phyloP scores from a whole-genome alignment of 2,113 vertebrate genomes.

The Poeciliopsis turrubarensis region DNA sequence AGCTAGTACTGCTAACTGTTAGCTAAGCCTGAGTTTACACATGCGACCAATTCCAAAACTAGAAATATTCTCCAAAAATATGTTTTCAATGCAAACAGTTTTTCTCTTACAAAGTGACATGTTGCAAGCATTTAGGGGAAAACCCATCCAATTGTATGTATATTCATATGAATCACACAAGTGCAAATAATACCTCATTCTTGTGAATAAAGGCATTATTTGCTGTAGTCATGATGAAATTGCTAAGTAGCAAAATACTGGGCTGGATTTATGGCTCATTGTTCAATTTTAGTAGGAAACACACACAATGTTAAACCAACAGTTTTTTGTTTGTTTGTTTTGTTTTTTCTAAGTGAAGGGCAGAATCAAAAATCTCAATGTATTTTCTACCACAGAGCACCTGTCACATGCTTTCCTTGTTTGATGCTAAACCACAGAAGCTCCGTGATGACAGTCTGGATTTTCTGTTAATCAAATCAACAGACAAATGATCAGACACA shows the following conservation, averaged over 20 bases:
- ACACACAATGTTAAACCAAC: too few species aligned
- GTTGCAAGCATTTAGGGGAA: not conserved
- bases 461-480: slow-evolving; percentile 62
- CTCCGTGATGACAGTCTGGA: slow-evolving; percentile 40
- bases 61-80: too few species aligned
- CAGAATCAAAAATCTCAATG: not conserved
- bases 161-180: not conserved
- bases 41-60: too few species aligned
- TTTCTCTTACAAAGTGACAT: not conserved
- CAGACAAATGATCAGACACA: slow-evolving; percentile 62
- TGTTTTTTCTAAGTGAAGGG: not conserved
- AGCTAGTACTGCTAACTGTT: not conserved
- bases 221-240: too few species aligned
- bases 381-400: slow-evolving; percentile 31
- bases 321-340: too few species aligned
- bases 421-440: slow-evolving; percentile 46
- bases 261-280: too few species aligned
- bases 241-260: too few species aligned
- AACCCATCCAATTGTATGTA: not conserved
- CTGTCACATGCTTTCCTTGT: slow-evolving; percentile 10
- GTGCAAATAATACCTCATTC: not conserved
- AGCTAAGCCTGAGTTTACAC: too few species aligned
- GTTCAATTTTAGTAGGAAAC: too few species aligned
- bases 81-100: too few species aligned
- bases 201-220: not conserved